Evolutionary conservation across 2,888 invertebrate species (phyloP).

Genomic region (Campopleginae sp.): DNA sequence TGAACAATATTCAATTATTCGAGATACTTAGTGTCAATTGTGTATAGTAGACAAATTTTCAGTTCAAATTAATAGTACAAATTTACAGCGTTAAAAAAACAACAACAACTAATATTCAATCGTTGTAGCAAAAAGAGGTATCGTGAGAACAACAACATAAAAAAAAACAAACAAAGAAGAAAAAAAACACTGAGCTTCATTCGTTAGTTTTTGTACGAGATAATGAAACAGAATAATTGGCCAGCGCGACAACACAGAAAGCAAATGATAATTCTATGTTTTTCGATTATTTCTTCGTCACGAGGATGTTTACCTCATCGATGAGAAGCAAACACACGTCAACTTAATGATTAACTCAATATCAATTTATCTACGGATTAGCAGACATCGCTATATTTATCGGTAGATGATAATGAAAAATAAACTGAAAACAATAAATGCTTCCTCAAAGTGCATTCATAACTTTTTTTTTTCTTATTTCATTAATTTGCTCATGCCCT

Average conservation of each 20-base stretch:
- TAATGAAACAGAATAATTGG: conserved; percentile 60
- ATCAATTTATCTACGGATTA: conserved; percentile 65
- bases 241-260: conserved; percentile 55
- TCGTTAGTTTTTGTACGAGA: conserved; percentile 65
- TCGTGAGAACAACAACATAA: conserved; percentile 45
- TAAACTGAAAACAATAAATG: conserved; percentile 69
- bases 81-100: conserved; percentile 49
- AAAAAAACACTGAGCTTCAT: conserved; percentile 60
- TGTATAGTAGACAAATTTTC: conserved; percentile 68
- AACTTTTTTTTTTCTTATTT: conserved; percentile 35
- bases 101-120: conserved; percentile 44
- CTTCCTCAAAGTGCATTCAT: conserved; percentile 60
- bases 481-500: conserved; percentile 35
- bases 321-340: conserved; percentile 38
- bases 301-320: conserved; percentile 61
- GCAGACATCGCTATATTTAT: conserved; percentile 65
- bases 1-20: conserved; percentile 79
- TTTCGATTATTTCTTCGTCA: conserved; percentile 62
- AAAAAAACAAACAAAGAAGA: not conserved
- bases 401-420: conserved; percentile 66
- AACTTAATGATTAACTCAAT: conserved; percentile 48
- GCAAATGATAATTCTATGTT: conserved; percentile 64
- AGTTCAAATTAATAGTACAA: conserved; percentile 67
- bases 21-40: conserved; percentile 76
- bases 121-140: conserved; percentile 56